Base-by-base conservation (phyloP, 2,888 invertebrate species). In the Limnephilus marmoratus region DNA sequence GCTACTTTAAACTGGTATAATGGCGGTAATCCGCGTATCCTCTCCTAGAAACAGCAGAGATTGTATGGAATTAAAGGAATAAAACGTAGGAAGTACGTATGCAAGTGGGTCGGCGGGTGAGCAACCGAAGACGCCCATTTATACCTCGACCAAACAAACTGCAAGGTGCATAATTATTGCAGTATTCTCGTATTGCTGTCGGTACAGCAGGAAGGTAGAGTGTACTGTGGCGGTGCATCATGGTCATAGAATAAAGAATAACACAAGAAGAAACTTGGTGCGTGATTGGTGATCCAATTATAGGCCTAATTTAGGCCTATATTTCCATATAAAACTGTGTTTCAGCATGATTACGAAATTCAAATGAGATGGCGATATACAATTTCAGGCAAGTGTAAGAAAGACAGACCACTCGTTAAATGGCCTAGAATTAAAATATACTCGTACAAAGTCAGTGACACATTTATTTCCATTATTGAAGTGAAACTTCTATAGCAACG, bases 51-150 rank as follows among this genome's bases (percentile, higher is more conserved):
- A 86, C 41, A 15, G 86, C 29, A 18, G 49, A 86, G 45, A 86
- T 86, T 45, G 86, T 86, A 86, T 86, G 49, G 29, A 86, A 86
- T 86, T 86, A 86, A 1, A 37, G 49, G 86, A 86, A 45, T n/a
- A n/a, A n/a, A 86, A 45, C 24, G 7, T 68, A 86, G 34, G 83
- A 45, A 9, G 9, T n/a, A 29, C 18, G 83, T 41, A 86, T 41
- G 86, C 86, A 86, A 83, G 86, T 86, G 49, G 86, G 86, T 86
- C 86, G 86, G 83, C 83, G 83, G 83, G 37, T 83, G 83, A 83
- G 83, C 86, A 45, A 11, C 86, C 41, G 49, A 45, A 45, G 86
- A 86, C 86, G 86, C 86, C 86, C 45, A 45, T 29, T 86, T 49
- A 15, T 86, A 45, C 86, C 86, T 86, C 45, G n/a, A n/a, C n/a